Base-by-base conservation (phyloP, 2,113 vertebrate genomes). In the Dascyllus trimaculatus region DNA sequence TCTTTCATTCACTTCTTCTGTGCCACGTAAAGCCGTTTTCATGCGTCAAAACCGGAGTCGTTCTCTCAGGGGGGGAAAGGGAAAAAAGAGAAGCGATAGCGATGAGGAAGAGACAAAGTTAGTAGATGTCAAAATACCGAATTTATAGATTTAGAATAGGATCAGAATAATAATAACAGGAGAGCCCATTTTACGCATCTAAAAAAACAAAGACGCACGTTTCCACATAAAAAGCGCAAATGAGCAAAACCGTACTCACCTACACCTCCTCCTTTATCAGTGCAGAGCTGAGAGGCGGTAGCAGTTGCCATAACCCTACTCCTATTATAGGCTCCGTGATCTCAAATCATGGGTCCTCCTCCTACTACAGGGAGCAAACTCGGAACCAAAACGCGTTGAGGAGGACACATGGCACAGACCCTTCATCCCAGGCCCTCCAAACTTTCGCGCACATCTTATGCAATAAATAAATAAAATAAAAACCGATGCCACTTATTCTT, bases 381-480 rank as follows among this genome's bases (percentile, higher is more conserved):
- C 83, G 82, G 80, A 88, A 85, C 40, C 72, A 77, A 77, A 89
- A 79, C 83, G 88, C 65, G 57, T 81, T 78, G 75, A 80, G 82
- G 68, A 79, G 85, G 76, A 93, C 91, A 76, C 83, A 92, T 88
- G 93, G 88, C 88, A 85, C 84, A 84, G 86, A 71, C 54, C 46
- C 70, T 45, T 35, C 69, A 89, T 84, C 75, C 56, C 51, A 81
- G 81, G 81, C 83, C 81, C 88, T 84, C 89, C 7, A 19, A 65
- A 69, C 76, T 69, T 49, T 46, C 15, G 8, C 14, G 19, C 26
- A 15, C 53, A 8, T 38, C 35, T 24, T 45, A 11, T 46, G 13
- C 7, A 26, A 60, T 61, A 24, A 63, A 70, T 24, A 80, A 64
- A 38, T 32, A 24, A 2, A 11, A 29, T 22, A 6, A n/a, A 11